Evolutionary conservation across 1,140 invertebrate species (phyloP).

Genomic region (Chlorops oryzae): DNA sequence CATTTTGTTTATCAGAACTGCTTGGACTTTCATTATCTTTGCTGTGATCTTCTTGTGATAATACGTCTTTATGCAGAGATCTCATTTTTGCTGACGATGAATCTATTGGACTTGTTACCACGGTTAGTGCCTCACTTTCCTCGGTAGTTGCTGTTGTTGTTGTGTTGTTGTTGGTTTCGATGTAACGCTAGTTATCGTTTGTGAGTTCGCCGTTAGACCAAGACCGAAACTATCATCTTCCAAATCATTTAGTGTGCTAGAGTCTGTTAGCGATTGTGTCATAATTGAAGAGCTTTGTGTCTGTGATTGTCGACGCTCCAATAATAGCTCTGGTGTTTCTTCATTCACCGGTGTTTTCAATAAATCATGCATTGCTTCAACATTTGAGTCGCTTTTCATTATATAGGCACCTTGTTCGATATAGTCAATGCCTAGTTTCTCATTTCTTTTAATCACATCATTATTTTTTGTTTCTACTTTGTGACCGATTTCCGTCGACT

Average conservation of each 20-base stretch:
- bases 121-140: constrained; percentile 53
- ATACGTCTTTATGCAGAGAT: not conserved
- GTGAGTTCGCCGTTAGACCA: constrained; percentile 24
- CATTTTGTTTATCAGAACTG: constrained; percentile 40
- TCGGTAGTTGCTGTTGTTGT: constrained; percentile 54
- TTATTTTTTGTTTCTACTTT: not conserved
- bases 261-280: constrained; percentile 42
- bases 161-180: constrained; percentile 31
- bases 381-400: constrained; percentile 33
- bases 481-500: not conserved
- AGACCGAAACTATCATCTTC: constrained; percentile 56
- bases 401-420: constrained; percentile 52
- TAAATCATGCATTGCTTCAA: constrained; percentile 23
- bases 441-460: constrained; percentile 30
- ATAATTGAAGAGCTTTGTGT: constrained; percentile 18
- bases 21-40: constrained; percentile 28
- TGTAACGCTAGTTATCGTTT: constrained; percentile 16
- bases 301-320: not conserved
- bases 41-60: not conserved
- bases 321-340: constrained; percentile 5
- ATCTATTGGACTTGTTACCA: constrained; percentile 53
- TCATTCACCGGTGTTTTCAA: constrained; percentile 46
- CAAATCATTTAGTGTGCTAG: constrained; percentile 46
- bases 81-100: too few relatives aligned
- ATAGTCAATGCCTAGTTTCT: constrained; percentile 50